Evolutionary conservation across 2,888 invertebrate species (phyloP).

Genomic region (Augiades crinisus): DNA sequence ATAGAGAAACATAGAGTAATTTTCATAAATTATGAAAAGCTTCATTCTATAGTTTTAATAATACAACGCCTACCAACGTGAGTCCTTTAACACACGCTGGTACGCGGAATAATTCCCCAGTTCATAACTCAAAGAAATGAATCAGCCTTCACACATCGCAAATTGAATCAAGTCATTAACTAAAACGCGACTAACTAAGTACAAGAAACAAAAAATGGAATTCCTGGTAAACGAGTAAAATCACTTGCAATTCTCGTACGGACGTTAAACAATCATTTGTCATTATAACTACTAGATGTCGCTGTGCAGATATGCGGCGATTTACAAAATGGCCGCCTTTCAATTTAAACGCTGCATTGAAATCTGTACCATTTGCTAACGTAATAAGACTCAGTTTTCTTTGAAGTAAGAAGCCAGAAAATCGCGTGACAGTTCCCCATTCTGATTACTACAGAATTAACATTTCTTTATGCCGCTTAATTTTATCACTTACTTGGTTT

Average conservation of each 20-base stretch:
- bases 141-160: background rate
- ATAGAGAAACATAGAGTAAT: too few species aligned
- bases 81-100: too few species aligned
- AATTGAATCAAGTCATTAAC: constrained; percentile 10
- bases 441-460: constrained; percentile 39
- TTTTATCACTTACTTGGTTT: constrained; percentile 36
- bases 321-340: constrained; percentile 42
- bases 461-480: constrained; percentile 44
- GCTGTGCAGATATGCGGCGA: constrained; percentile 40
- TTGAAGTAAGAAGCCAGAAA: constrained; percentile 2
- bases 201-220: background rate
- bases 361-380: background rate
- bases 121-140: background rate
- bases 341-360: background rate
- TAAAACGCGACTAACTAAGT: background rate
- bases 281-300: constrained; percentile 48
- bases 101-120: too few species aligned
- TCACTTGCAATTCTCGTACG: constrained; percentile 22
- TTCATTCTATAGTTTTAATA: too few species aligned
- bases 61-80: too few species aligned
- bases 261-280: constrained; percentile 41
- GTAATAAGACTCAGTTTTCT: constrained; percentile 28
- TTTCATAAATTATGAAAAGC: too few species aligned
- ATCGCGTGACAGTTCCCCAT: constrained; percentile 41
- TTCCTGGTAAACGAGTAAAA: constrained; percentile 13